Percentiles rank a stretch among this genome's conserved stretches.
phyloP scores from a whole-genome alignment of 2,888 invertebrate species.

The Pyrocoelia pectoralis region DNA sequence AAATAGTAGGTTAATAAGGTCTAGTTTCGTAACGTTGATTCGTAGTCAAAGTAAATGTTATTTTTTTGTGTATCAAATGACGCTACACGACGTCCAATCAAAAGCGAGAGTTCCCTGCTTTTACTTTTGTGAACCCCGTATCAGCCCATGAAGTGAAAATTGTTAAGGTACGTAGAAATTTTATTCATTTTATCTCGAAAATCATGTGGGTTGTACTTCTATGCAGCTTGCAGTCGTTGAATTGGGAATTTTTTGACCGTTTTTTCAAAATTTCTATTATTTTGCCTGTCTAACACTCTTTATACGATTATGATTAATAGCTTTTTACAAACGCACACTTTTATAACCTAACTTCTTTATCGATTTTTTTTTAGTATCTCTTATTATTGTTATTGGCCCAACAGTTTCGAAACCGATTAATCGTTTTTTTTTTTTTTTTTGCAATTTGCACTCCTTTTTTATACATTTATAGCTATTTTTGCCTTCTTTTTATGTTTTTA shows the following conservation, averaged over 20 bases:
- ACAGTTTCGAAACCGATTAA: no score
- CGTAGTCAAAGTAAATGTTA: slow-evolving; percentile 58
- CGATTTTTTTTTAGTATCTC: slow-evolving; percentile 51
- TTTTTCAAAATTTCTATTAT: slow-evolving; percentile 43
- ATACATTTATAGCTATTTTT: slow-evolving; percentile 44
- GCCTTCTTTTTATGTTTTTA: slow-evolving; percentile 52
- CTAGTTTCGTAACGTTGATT: slow-evolving; percentile 45
- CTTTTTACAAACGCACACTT: slow-evolving; percentile 39
- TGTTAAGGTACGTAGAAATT: slow-evolving; percentile 62
- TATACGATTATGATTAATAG: slow-evolving; percentile 17
- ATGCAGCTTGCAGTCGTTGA: slow-evolving; percentile 45
- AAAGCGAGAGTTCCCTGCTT: slow-evolving; percentile 57
- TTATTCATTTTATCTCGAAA: slow-evolving; percentile 61
- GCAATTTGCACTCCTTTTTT: slow-evolving; percentile 13
- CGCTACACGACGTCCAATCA: slow-evolving; percentile 58
- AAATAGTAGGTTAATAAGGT: slow-evolving; percentile 41
- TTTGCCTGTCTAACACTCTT: slow-evolving; percentile 15
- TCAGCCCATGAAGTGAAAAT: slow-evolving; percentile 60
- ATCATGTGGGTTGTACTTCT: slow-evolving; percentile 54
- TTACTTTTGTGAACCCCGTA: slow-evolving; percentile 59
- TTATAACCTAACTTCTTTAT: slow-evolving; percentile 60
- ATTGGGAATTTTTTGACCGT: slow-evolving; percentile 38
- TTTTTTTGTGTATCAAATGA: slow-evolving; percentile 62
- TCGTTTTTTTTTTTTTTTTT: slow-evolving; percentile 5
- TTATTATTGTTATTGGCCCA: background rate